phyloP scores from a whole-genome alignment of 35 echinoderm and acorn worm species.

The Ophioderma brevispina region DNA sequence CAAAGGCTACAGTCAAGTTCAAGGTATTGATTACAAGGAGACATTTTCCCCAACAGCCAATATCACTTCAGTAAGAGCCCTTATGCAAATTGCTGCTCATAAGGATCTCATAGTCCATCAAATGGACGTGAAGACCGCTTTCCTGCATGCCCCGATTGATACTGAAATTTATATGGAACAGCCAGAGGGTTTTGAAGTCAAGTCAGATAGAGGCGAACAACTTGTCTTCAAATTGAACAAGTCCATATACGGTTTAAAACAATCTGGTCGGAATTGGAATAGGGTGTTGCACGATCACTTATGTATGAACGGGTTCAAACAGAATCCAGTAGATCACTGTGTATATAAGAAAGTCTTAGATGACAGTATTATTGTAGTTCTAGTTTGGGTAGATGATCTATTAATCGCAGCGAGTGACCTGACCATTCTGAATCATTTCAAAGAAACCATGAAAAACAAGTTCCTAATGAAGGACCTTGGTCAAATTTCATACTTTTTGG shows the following conservation, averaged over 20 bases:
- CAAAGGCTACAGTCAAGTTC: conserved; percentile 25
- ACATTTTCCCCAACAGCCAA: conserved; percentile 52
- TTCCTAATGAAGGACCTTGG: conserved; percentile 55
- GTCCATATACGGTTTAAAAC: conserved; percentile 49
- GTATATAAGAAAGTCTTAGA: conserved; percentile 5
- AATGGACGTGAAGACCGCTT: conserved; percentile 52
- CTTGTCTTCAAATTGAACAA: conserved; percentile 45
- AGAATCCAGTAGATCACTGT: conserved; percentile 13
- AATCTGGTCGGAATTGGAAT: conserved; percentile 62
- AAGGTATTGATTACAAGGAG: conserved; percentile 43
- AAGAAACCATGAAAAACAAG: conserved; percentile 17
- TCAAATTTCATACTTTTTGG: conserved; percentile 14
- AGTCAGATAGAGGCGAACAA: not conserved
- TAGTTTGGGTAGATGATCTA: conserved; percentile 55
- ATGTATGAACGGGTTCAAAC: conserved; percentile 8
- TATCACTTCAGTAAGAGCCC: conserved; percentile 25
- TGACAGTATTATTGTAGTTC: conserved; percentile 10
- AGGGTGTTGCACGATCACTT: conserved; percentile 28
- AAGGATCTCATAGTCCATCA: conserved; percentile 28
- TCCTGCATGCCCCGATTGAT: conserved; percentile 41
- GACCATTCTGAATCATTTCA: not conserved
- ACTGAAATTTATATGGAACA: conserved; percentile 44
- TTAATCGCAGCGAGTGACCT: conserved; percentile 17
- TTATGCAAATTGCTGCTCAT: conserved; percentile 43
- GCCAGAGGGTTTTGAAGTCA: conserved; percentile 40